Percentiles rank a stretch among this genome's conserved stretches.
phyloP scores from a whole-genome alignment of 2,113 vertebrate genomes.

The Saimiri boliviensis region DNA sequence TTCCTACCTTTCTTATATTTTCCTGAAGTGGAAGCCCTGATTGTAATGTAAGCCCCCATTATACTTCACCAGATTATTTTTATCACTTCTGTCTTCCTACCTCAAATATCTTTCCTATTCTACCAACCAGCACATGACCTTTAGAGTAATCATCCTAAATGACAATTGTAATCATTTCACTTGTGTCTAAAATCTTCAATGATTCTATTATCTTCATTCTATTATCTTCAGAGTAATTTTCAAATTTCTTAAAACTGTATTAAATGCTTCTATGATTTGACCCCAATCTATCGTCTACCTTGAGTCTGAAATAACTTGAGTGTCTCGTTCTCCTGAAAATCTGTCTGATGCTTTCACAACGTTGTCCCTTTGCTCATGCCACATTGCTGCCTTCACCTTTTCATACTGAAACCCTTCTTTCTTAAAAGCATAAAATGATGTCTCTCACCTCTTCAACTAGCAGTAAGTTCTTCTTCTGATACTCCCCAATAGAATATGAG shows the following conservation, averaged over 20 bases:
- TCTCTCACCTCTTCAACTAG: neutral
- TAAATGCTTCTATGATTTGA: neutral
- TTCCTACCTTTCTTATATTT: neutral
- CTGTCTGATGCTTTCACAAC: neutral
- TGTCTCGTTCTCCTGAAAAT: conserved; percentile 31
- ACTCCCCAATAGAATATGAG: neutral
- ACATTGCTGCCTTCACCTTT: neutral
- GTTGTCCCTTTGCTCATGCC: neutral
- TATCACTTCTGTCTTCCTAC: neutral
- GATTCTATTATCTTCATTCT: conserved; percentile 26
- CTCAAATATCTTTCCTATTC: neutral
- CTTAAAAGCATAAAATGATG: neutral
- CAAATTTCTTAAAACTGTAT: conserved; percentile 22
- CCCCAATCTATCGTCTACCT: neutral
- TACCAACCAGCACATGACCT: neutral
- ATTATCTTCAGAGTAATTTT: conserved; percentile 41
- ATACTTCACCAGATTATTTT: conserved; percentile 1
- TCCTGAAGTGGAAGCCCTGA: neutral
- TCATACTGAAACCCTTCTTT: neutral
- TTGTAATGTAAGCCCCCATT: neutral
- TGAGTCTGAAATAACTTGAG: neutral
- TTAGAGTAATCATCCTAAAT: conserved; percentile 1
- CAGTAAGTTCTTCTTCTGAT: neutral
- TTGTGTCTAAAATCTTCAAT: neutral
- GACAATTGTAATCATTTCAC: neutral